These are phyloP conservation scores for Rhadinocentrus ornatus DNA, from an alignment of 2,797 vertebrate genomes.

Conservation along the genomic window DNA sequence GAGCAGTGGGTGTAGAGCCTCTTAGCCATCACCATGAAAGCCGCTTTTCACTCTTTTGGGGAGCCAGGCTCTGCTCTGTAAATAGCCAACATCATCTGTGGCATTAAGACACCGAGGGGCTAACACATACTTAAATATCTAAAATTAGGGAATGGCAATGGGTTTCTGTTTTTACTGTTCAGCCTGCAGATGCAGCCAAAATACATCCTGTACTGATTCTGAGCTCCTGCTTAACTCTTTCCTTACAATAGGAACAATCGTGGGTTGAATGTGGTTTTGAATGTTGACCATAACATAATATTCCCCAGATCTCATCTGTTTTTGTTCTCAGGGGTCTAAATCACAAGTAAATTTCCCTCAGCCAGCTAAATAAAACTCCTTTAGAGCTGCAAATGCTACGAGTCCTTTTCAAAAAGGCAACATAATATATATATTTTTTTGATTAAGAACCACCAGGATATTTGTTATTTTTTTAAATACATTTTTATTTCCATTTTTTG, in stretches of 20 bases:
- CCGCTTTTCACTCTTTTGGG: constrained; percentile 57
- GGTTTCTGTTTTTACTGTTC: constrained; percentile 18
- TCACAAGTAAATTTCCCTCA: no score
- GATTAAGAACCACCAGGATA: no score
- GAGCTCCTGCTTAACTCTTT: constrained; percentile 25
- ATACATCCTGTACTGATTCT: not conserved
- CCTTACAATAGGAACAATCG: not conserved
- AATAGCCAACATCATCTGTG: constrained; percentile 62
- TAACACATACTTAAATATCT: constrained; percentile 35
- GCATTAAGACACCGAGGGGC: constrained; percentile 46
- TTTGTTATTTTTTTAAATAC: no score
- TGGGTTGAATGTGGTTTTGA: no score
- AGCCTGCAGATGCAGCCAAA: constrained; percentile 16
- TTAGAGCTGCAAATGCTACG: no score
- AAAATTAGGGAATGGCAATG: constrained; percentile 38
- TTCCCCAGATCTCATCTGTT: no score
- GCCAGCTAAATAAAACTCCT: no score
- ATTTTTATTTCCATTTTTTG: no score
- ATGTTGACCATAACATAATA: no score
- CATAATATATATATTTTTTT: no score
- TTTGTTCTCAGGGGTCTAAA: no score
- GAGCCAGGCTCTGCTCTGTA: constrained; percentile 42
- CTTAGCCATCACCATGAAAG: constrained; percentile 63
- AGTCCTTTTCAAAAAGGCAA: no score
- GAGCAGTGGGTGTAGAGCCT: constrained; percentile 60